A percentile compares a stretch with the other conserved stretches of the same genome.
Conservation (phyloP, 2,888 invertebrate genomes). For the Phasia obesa region DNA sequence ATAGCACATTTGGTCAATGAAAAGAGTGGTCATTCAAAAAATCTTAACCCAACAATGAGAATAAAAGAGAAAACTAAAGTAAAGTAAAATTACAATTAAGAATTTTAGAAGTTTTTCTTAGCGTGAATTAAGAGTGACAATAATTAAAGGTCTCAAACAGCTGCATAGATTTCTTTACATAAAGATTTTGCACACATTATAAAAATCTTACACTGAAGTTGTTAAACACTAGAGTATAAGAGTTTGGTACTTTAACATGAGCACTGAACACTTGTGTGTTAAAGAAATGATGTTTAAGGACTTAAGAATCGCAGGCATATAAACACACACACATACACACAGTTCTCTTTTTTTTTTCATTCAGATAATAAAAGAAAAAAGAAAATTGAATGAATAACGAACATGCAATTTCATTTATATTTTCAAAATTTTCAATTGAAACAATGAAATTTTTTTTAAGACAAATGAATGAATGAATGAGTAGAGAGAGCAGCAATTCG, state of each 20-base stretch:
- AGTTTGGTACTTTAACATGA: slow-evolving; percentile 35
- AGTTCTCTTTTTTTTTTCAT: neutral
- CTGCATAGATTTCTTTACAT: slow-evolving; percentile 17
- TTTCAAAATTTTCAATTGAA: slow-evolving; percentile 43
- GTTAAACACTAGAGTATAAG: neutral
- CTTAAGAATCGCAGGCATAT: neutral
- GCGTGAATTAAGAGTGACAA: slow-evolving; percentile 8
- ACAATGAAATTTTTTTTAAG: slow-evolving; percentile 43
- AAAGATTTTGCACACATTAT: slow-evolving; percentile 13
- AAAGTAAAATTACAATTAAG: neutral
- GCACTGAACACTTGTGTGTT: slow-evolving; percentile 43
- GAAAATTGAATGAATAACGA: slow-evolving; percentile 23
- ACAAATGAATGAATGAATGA: slow-evolving; percentile 46
- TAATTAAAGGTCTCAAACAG: slow-evolving; percentile 8
- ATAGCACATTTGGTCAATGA: slow-evolving; percentile 1
- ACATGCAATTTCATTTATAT: slow-evolving; percentile 50
- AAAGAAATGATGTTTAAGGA: slow-evolving; percentile 1
- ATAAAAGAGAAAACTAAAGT: neutral
- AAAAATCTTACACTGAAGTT: neutral
- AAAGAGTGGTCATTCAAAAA: slow-evolving; percentile 19
- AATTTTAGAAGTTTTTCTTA: no score
- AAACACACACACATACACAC: neutral
- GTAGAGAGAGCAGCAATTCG: slow-evolving; percentile 39
- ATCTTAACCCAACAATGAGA: neutral
- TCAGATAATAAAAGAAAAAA: neutral